Base-by-base conservation (phyloP, 2,888 invertebrate species). In the Dusona sp. region DNA sequence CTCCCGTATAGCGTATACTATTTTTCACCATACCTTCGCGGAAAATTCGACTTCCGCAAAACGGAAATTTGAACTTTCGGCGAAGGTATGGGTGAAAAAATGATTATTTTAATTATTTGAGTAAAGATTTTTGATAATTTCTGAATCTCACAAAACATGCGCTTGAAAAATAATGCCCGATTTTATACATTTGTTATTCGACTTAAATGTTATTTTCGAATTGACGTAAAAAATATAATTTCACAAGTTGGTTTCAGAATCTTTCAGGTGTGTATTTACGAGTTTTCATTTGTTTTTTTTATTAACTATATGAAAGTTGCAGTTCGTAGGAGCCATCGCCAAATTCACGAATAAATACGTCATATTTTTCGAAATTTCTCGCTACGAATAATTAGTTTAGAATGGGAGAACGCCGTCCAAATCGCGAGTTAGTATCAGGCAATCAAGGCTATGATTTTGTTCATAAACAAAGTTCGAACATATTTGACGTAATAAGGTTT, bases 271-370 rank as follows among this genome's bases (percentile, higher is more conserved):
- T 36, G 2, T 36, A 16, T 73, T 22, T 11, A 19, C n/a, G 3
- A 9, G 48, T 22, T 68, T 73, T 73, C 73, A n/a, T 33, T 73
- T 54, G 73, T 54, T 73, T 73, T 22, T 54, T 73, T 73, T 22
- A 6, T 54, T n/a, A 36, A 8, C 19, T 11, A 13, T 36, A 13
- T 54, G n/a, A 54, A 73, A 73, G 48, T 19, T 73, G 36, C 33
- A 54, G 73, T 22, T n/a, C n/a, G 54, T 36, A 54, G 6, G 22
- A 33, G n/a, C 36, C 54, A 54, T 13, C 54, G 54, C 13, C 1
- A 54, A 51, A 36, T 73, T 22, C n/a, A 73, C 36, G 7, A n/a
- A n/a, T 22, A 36, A 33, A 73, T 36, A 33, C n/a, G 54, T 36
- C 51, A 73, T 36, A n/a, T 22, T 73, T 36, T 11, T 54, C 9